phyloP scores from a whole-genome alignment of 1,140 invertebrate species.

The Harpegnathos saltator region DNA sequence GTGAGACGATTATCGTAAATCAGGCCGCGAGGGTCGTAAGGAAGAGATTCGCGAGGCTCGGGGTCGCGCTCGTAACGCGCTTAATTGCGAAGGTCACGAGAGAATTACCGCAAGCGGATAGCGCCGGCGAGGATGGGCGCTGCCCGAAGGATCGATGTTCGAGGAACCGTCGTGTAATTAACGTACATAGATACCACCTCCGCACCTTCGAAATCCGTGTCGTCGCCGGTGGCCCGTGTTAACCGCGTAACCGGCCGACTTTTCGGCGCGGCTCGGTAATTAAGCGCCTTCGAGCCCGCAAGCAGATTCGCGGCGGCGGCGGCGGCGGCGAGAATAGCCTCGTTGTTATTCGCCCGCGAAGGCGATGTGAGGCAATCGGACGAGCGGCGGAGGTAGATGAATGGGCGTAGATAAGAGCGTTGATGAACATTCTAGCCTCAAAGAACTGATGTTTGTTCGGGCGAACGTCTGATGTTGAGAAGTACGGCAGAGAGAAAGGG shows the following conservation, averaged over 20 bases:
- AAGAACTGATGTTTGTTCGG: no score
- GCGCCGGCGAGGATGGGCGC: not conserved
- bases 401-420: no score
- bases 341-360: constrained; percentile 34
- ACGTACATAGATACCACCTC: no score
- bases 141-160: not conserved
- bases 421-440: no score
- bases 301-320: constrained; percentile 14
- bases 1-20: constrained; percentile 38
- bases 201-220: not conserved
- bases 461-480: no score
- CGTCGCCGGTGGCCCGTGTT: not conserved
- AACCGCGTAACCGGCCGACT: no score
- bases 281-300: constrained; percentile 31
- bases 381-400: no score
- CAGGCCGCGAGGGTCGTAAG: constrained; percentile 7
- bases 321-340: constrained; percentile 9
- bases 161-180: not conserved
- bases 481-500: no score
- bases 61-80: constrained; percentile 30
- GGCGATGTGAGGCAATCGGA: constrained; percentile 16
- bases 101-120: not conserved
- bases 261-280: constrained; percentile 33
- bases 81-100: constrained; percentile 23
- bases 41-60: not conserved